Conservation (phyloP, 2,113 vertebrate species). For the Cyprinodon tularosa region DNA sequence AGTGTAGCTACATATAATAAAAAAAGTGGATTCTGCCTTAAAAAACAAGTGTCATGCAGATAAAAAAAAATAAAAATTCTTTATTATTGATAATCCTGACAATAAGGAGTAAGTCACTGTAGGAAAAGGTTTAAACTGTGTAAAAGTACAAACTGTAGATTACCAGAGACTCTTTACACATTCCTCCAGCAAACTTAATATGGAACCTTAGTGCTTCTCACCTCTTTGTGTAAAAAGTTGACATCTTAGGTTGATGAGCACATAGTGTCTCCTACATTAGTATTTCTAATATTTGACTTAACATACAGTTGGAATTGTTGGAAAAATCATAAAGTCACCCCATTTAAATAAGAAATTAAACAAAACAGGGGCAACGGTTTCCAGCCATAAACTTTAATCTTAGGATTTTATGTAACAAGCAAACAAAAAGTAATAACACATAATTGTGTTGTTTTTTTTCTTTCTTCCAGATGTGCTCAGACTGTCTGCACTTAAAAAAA, state of each 20-base stretch:
- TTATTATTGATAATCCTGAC: background rate
- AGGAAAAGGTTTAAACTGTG: background rate
- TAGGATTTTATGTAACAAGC: background rate
- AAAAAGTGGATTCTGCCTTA: background rate
- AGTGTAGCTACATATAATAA: background rate
- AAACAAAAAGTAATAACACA: background rate
- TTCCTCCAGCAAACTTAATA: slow-evolving; percentile 1
- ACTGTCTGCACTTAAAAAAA: background rate
- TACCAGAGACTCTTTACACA: slow-evolving; percentile 5
- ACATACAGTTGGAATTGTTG: background rate
- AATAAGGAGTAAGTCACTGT: background rate
- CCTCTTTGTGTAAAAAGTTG: slow-evolving; percentile 1
- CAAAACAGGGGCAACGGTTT: too few relatives aligned
- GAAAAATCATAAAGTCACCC: background rate
- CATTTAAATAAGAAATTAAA: background rate
- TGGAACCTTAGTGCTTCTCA: slow-evolving; percentile 2
- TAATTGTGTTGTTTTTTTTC: background rate
- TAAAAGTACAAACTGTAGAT: background rate
- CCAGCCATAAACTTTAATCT: background rate
- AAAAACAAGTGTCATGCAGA: background rate
- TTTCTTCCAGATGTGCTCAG: background rate
- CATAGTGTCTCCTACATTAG: slow-evolving; percentile 9
- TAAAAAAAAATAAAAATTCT: background rate
- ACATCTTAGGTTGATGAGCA: slow-evolving; percentile 15
- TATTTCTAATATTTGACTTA: slow-evolving; percentile 20